These are phyloP conservation scores for Seladonia tumulorum DNA, from an alignment of 2,888 invertebrate genomes.

Conservation along the genomic window DNA sequence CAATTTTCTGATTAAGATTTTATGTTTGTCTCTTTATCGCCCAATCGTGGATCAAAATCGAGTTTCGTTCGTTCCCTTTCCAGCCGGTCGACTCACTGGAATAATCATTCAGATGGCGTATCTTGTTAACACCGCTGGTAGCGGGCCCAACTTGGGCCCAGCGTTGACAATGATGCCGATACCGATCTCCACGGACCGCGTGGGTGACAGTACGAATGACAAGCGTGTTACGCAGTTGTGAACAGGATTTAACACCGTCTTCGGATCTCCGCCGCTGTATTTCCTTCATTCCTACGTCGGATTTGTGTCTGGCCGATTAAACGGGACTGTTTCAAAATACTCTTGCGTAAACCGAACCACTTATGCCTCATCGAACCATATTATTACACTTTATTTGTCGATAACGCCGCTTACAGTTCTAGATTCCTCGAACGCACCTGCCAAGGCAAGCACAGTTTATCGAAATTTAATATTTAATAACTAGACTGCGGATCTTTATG, in stretches of 20 bases:
- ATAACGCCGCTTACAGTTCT: background rate
- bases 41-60: background rate
- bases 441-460: no score
- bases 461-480: no score
- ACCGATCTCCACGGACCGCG: constrained; percentile 52
- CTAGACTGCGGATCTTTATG: no score
- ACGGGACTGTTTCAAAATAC: background rate
- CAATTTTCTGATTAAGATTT: no score
- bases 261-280: constrained; percentile 8
- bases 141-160: constrained; percentile 35
- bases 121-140: constrained; percentile 53
- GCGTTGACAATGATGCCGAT: constrained; percentile 47
- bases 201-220: constrained; percentile 59
- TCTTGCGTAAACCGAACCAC: background rate
- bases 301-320: constrained; percentile 30
- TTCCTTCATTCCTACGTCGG: background rate
- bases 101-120: constrained; percentile 26
- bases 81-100: constrained; percentile 10
- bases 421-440: background rate
- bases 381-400: background rate
- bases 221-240: constrained; percentile 55
- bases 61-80: background rate
- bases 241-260: constrained; percentile 52
- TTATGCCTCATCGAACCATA: background rate
- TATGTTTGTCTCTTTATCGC: no score